Base-by-base conservation (phyloP, 2,797 vertebrate species). In the Syndactyla subalaris region DNA sequence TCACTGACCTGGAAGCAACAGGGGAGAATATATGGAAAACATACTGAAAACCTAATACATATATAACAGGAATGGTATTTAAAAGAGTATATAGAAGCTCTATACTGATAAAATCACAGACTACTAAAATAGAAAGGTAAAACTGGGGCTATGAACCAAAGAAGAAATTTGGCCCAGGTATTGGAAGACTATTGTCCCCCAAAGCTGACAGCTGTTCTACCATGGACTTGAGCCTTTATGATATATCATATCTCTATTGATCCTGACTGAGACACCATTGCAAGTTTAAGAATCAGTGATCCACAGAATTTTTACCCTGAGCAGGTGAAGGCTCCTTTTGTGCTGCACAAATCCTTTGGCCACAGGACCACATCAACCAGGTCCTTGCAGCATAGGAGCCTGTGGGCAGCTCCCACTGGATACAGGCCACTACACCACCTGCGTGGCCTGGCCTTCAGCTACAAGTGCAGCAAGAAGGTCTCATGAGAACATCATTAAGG, bases 351-450 rank as follows among this genome's bases (percentile, higher is more conserved):
- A 32, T 9, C 32, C 39, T 58, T 22, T 21, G 67, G 39, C 24
- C 7, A 0, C 32, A 54, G 46, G 34, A 18, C 4, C 26, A 32
- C 2, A 0, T 22, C 54, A 51, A 6, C 29, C 6, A 11, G 55
- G 21, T 12, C 32, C 23, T 30, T 16, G 51, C 12, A 59, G 67
- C 55, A 63, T 45, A 54, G 32, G 18, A 86, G 30, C 6, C 11
- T 1, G 8, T 0, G 0, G 34, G 34, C 29, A 34, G 18, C 26
- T 57, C 7, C 38, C 4, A 1, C 5, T 3, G 49, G 34, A 27
- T 12, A 22, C 7, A 13, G 27, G 59, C 19, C 27, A 41, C 19
- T 41, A 14, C 38, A 41, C 13, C 59, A 22, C 38, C 59, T 41
- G 27, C 12, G 18, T 41, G 59, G 19, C 38, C 38, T 62, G 39